Evolutionary conservation across 2,888 invertebrate genomes (phyloP).

Genomic region (Eupithecia insigniata): DNA sequence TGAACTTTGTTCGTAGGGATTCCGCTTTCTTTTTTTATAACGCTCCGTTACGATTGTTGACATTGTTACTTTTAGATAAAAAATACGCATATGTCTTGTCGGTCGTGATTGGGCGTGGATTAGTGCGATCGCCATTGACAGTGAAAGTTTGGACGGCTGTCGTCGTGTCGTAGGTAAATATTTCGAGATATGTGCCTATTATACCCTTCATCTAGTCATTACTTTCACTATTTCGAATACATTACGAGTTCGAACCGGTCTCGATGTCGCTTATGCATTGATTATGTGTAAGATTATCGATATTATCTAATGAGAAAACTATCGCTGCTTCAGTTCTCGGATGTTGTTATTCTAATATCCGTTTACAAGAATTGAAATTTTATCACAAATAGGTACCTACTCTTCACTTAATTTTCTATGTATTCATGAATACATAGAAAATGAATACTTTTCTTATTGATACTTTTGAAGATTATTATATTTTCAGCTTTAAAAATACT

Average conservation of each 20-base stretch:
- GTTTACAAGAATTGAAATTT: slow-evolving; percentile 3
- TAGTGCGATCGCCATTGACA: slow-evolving; percentile 71
- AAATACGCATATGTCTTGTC: slow-evolving; percentile 46
- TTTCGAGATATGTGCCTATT: slow-evolving; percentile 52
- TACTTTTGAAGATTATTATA: background rate
- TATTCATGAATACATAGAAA: no score
- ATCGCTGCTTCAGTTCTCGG: slow-evolving; percentile 7
- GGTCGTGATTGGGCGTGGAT: slow-evolving; percentile 62
- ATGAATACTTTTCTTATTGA: no score
- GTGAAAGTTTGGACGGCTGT: slow-evolving; percentile 65
- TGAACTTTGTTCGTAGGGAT: slow-evolving; percentile 76
- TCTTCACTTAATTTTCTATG: background rate
- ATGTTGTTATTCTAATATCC: slow-evolving; percentile 1
- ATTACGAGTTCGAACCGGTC: slow-evolving; percentile 44
- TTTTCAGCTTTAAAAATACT: background rate
- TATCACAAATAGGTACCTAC: background rate
- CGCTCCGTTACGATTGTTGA: slow-evolving; percentile 53
- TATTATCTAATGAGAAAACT: slow-evolving; percentile 32
- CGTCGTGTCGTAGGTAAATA: slow-evolving; percentile 63
- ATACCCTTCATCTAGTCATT: slow-evolving; percentile 48
- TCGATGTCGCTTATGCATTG: slow-evolving; percentile 30
- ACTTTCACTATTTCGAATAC: slow-evolving; percentile 59
- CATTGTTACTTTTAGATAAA: slow-evolving; percentile 44
- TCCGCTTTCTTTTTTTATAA: slow-evolving; percentile 62
- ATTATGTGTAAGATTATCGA: slow-evolving; percentile 32